Base-by-base conservation (phyloP, 30 jellyfish, hydroid and myxozoan genomes). In the Hydractinia echinata region DNA sequence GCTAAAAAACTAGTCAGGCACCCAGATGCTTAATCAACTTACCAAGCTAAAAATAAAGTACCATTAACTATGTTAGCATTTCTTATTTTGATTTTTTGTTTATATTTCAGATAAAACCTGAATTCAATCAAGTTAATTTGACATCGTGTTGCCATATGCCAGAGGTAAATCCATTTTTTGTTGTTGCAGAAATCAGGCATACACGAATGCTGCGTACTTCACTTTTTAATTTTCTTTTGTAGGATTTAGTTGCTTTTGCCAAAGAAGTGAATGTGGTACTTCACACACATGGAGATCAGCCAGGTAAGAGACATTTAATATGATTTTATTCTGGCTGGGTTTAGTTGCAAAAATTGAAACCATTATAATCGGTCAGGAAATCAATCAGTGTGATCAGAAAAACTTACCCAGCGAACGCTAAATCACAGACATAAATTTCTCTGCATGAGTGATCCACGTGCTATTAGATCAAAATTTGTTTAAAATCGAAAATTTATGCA, bases 101-200 rank as follows among this genome's bases (percentile, higher is more conserved):
- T 66, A 4, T 58, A 21, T 53, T 76, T 62, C 70, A 92, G 98
- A 83, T 92, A 79, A 84, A 84, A 58, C 98, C 98, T 4, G 96
- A 86, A 82, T 95, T 92, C 10, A 92, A 92, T 73, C 98, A 92
- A 86, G 98, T 92, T 21, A 92, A 92, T 56, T 87, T 92, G n/a
- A 86, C 96, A 4, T 92, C 98, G 4, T 92, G 98, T 61, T 92
- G 98, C 55, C 98, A 92, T 77, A 92, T 92, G 98, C 98, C 98
- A 6, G 92, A 92, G 94, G 97, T 91, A n/a, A 8, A 6, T 13
- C 4, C 18, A 58, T 3, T 3, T 58, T 58, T 16, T 16, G 0
- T n/a, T 56, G 10, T 58, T 16, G 1, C 15, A 3, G 19, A 58
- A 11, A 11, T 58, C 19, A 13, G 1, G 3, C 69, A 58, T 13